Evolutionary conservation across 2,797 vertebrate genomes (phyloP), one percentile per base, ranked within the genome.

Genomic region (Dicrostonyx torquatus): DNA sequence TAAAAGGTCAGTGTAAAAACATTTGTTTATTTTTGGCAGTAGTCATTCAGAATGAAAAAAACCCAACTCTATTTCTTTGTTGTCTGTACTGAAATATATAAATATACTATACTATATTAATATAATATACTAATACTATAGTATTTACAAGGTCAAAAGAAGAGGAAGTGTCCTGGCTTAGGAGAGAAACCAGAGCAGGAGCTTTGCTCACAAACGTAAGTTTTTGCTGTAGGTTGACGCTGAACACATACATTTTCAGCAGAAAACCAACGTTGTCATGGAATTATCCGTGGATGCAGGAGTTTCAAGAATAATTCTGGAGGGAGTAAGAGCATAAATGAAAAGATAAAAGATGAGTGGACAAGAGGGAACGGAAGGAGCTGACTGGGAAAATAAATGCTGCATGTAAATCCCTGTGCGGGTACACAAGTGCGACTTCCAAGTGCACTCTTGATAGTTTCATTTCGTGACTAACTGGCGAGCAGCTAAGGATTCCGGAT

Each of bases 1-100:
- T 68, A 9, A 53, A 37, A 84, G 64, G 45, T 70, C 64, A 86
- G 34, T 4, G 31, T 48, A 37, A 31, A 34, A 48, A 85, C 66
- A 43, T 77, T 78, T 96, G 75, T 89, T 79, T 60, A 94, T 89
- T 93, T 95, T 94, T 89, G 70, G 55, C 82, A 76, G 40, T 73
- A 68, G 34, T 78, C 26, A 91, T 87, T 94, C 18, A 68, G 86
- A 92, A 94, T 62, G 31, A 22, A 96, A 20, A 68, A 92, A 68
- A 20, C 18, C 31, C 48, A 89, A 2, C 1, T n/a, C 15, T 20
- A 53, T 22, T 91, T 18, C 62, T 20, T 37, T 8, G 48, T 18
- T 62, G 80, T 55, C 18, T n/a, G 6, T 83, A 40, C 76, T 92
- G 31, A 17, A 70, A 53, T 72, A 70, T 75, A 77, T 77, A 91